These are phyloP conservation scores for Hippocampus abdominalis DNA, from an alignment of 2,113 vertebrate genomes.

Conservation along the genomic window DNA sequence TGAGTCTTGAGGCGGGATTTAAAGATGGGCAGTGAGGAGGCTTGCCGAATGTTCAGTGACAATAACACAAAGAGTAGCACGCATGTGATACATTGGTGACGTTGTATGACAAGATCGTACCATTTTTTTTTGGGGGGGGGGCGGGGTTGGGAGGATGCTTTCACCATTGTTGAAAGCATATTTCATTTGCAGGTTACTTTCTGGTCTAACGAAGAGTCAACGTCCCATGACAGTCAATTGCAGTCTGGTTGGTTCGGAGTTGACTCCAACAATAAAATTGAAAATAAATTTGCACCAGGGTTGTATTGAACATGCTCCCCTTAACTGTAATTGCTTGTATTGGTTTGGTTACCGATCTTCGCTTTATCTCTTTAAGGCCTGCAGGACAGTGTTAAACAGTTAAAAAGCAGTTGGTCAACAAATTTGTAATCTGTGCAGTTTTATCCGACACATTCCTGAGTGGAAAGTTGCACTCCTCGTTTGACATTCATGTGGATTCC, in stretches of 20 bases:
- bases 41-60: no score
- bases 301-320: background rate
- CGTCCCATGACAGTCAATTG: no score
- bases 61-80: background rate
- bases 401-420: background rate
- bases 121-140: background rate
- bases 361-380: background rate
- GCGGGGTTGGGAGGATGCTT: background rate
- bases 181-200: background rate
- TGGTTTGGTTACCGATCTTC: background rate
- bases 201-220: background rate
- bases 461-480: constrained; percentile 9
- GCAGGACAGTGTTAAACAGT: background rate
- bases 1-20: no score
- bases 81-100: background rate
- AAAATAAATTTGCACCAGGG: background rate
- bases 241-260: background rate
- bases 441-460: background rate
- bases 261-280: background rate
- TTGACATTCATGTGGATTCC: constrained; percentile 8
- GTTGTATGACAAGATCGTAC: background rate
- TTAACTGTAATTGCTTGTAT: background rate
- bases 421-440: background rate
- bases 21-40: no score
- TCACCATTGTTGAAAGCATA: background rate